Evolutionary conservation across 2,888 invertebrate species (phyloP).

Genomic region (Pimpla rufipes): DNA sequence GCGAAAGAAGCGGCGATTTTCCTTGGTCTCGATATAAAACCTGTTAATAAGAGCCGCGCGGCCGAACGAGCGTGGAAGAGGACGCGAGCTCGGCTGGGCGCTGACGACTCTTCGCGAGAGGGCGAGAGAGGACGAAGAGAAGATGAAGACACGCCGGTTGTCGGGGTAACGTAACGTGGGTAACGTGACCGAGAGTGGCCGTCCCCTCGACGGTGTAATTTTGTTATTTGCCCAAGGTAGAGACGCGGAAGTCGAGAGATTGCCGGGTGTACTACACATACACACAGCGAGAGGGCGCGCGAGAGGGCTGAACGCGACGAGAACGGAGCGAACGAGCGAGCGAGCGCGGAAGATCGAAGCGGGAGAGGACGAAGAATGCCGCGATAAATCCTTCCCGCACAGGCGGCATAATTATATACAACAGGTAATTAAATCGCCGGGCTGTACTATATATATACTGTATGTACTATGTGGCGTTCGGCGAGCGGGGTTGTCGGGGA

Average conservation of each 20-base stretch:
- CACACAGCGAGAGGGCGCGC: conserved; percentile 25
- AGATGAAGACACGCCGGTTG: conserved; percentile 65
- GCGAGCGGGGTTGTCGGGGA: conserved; percentile 50
- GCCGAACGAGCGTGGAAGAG: not conserved
- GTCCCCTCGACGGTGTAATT: conserved; percentile 69
- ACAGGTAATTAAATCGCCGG: conserved; percentile 73
- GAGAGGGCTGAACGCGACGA: conserved; percentile 39
- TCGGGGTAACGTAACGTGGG: conserved; percentile 57
- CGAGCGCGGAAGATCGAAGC: conserved; percentile 17
- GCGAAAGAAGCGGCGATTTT: conserved; percentile 54
- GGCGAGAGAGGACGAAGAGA: conserved; percentile 63
- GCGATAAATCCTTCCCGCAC: conserved; percentile 74
- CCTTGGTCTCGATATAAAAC: conserved; percentile 71
- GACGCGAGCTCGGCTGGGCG: conserved; percentile 25
- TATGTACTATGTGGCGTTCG: conserved; percentile 13
- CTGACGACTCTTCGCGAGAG: conserved; percentile 51
- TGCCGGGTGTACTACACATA: conserved; percentile 36
- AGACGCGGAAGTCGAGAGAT: conserved; percentile 74
- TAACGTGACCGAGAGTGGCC: conserved; percentile 62
- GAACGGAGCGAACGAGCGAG: not conserved
- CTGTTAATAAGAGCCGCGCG: conserved; percentile 64
- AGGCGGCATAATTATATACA: conserved; percentile 75
- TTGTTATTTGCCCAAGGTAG: conserved; percentile 77
- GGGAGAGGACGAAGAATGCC: conserved; percentile 64
- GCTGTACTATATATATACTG: conserved; percentile 1